Base-by-base conservation (phyloP, 2,797 vertebrate genomes). In the Pantherophis alleghaniensis region DNA sequence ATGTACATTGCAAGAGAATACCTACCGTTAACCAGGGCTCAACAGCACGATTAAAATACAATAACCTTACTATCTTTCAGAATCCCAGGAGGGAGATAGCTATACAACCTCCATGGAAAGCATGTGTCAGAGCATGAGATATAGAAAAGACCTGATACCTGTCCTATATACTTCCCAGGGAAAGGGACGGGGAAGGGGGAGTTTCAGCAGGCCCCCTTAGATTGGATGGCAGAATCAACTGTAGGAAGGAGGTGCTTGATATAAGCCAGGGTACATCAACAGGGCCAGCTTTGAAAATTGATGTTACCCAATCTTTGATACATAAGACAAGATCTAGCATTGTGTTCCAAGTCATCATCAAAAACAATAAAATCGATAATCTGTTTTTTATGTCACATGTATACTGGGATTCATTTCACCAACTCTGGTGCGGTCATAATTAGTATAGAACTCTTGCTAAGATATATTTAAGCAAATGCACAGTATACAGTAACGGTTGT, bases 271-370 rank as follows among this genome's bases (percentile, higher is more conserved):
- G 4, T 47, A 24, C 10, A 83, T 83, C 20, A 4, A 83, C 3
- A 55, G 28, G 60, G 16, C 9, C 42, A 93, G 94, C 79, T 96
- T 96, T 86, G 91, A 93, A 94, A 95, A 83, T n/a, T 94, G 86
- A 86, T 1, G 20, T 59, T 96, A 86, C 47, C 95, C 92, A 95
- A 90, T 83, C 92, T 89, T 89, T 88, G 92, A 57, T 37, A 57
- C 32, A 26, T 91, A 56, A 91, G 74, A 57, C 22, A 24, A 37
- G 13, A 22, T 22, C 51, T 32, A 90, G 4, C 42, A 26, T 79
- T 79, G 4, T 55, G 56, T 57, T 42, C 42, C 37, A 22, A 26
- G 53, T 13, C 66, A 3, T 26, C 53, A 57, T 42, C 53, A 56
- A 57, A 57, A 24, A 24, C 32, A 92, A 89, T 69, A 95, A 92